Evolutionary conservation across 1,140 invertebrate species (phyloP).

Genomic region (Micrasema longulum): DNA sequence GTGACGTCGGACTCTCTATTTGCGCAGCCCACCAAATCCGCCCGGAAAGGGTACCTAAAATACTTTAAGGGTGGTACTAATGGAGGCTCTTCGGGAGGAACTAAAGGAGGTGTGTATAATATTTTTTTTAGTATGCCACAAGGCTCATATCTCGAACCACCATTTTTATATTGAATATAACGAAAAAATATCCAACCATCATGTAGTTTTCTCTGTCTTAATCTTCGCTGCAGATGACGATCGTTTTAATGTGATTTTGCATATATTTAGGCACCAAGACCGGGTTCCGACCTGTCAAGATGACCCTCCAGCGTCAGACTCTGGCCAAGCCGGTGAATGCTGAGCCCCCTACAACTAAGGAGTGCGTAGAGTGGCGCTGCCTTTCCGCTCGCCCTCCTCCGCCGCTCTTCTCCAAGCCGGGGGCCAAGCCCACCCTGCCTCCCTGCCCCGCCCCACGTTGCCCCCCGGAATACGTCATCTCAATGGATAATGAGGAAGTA

Average conservation of each 20-base stretch:
- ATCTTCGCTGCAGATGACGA: not conserved
- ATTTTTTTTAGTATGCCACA: no score
- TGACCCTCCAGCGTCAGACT: slow-evolving; percentile 58
- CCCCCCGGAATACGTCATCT: slow-evolving; percentile 69
- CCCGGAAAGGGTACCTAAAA: slow-evolving; percentile 59
- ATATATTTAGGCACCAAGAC: slow-evolving; percentile 55
- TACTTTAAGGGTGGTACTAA: slow-evolving; percentile 58
- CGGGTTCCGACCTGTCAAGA: slow-evolving; percentile 55
- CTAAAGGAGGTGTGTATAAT: slow-evolving; percentile 44
- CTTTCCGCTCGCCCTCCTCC: slow-evolving; percentile 61
- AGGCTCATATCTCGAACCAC: no score
- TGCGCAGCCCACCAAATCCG: slow-evolving; percentile 60
- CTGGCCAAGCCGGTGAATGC: slow-evolving; percentile 50
- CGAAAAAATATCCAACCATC: not conserved
- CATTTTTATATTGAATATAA: no score
- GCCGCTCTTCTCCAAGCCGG: slow-evolving; percentile 54
- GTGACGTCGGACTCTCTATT: slow-evolving; percentile 48
- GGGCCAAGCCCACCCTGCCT: slow-evolving; percentile 55
- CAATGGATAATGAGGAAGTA: slow-evolving; percentile 59
- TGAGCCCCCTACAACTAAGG: slow-evolving; percentile 50
- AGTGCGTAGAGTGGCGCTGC: slow-evolving; percentile 70
- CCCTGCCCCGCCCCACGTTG: slow-evolving; percentile 70
- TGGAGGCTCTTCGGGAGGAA: slow-evolving; percentile 55
- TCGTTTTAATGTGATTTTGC: not conserved
- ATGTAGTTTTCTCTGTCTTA: not conserved